These are phyloP conservation scores for Blastomussa wellsi DNA, from an alignment of 92 coral and sea anemone genomes.

Conservation along the genomic window DNA sequence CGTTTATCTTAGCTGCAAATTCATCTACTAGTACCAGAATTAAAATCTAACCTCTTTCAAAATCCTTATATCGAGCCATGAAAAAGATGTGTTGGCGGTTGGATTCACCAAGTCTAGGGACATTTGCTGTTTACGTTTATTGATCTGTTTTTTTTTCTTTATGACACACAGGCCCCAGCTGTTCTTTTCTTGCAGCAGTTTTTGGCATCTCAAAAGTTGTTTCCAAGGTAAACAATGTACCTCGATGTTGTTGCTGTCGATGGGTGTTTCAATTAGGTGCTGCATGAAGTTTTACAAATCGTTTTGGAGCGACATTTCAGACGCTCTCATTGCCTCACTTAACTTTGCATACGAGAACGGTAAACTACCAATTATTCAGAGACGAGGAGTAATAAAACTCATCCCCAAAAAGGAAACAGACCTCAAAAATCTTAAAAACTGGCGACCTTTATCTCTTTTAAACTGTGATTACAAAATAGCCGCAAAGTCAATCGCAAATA, in stretches of 20 bases:
- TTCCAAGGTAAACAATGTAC: constrained; percentile 76
- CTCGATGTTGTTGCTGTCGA: background rate
- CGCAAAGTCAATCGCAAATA: too few relatives aligned
- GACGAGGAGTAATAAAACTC: too few relatives aligned
- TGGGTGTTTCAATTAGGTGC: background rate
- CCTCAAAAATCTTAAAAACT: too few relatives aligned
- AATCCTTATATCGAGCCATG: background rate
- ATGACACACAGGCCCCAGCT: constrained; percentile 82
- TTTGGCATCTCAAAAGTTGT: constrained; percentile 82
- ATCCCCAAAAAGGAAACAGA: too few relatives aligned
- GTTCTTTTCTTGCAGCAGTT: constrained; percentile 94
- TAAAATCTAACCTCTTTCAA: background rate
- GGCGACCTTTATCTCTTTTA: too few relatives aligned
- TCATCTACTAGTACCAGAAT: background rate
- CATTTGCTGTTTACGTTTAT: background rate
- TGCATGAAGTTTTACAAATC: background rate
- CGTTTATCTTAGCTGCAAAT: background rate
- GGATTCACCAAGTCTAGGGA: background rate
- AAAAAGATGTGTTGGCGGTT: too few relatives aligned
- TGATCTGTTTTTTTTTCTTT: background rate
- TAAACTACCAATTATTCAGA: too few relatives aligned
- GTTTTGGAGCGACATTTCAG: too few relatives aligned
- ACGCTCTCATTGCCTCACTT: too few relatives aligned
- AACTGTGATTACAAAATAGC: too few relatives aligned
- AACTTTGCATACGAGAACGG: too few relatives aligned